Base-by-base conservation (phyloP, 1,140 invertebrate genomes). In the Pissodes strobi region DNA sequence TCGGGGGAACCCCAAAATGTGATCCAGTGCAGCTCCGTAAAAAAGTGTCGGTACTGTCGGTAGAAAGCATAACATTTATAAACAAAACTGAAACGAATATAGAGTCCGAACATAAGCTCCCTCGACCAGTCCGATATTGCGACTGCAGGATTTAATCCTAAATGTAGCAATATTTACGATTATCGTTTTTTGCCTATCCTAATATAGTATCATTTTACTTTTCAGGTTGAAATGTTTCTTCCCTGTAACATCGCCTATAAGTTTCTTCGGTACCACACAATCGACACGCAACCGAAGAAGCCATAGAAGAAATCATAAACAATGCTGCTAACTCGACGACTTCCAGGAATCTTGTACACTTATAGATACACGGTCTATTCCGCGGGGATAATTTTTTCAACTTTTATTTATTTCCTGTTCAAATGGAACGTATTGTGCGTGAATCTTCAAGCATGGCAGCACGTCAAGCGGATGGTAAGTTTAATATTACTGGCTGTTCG, bases 391-490 rank as follows among this genome's bases (percentile, higher is more conserved):
- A 41, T 71, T 38, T 13, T 73, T 10, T 64, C 61, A 15, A 70
- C 68, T 2, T 60, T 70, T 21, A 19, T 69, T 46, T 75, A 73
- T 61, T 72, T 84, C 19, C 74, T 84, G 21, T 75, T 85, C 53
- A 82, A 81, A 73, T 85, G 83, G 83, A 83, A 83, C 12, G 69
- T 86, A 19, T 74, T 85, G 60, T 86, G 85, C 72, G 81, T 81
- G 18, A 84, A 85, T 73, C 70, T 84, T 17, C 79, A 84, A 67
- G 79, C 83, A 12, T 80, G 80, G 76, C 75, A 79, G 46, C 80
- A 84, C 70, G 80, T 85, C 10, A 80, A 82, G 43, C 78, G 73
- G 49, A 78, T 85, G 78, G 85, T 86, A 76, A 84, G 82, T 79
- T 19, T 30, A 27, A 3, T 3, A 27, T 27, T 27, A 27, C 25